Evolutionary conservation across 2,888 invertebrate genomes (phyloP).

Genomic region (Meandrusa payeni): DNA sequence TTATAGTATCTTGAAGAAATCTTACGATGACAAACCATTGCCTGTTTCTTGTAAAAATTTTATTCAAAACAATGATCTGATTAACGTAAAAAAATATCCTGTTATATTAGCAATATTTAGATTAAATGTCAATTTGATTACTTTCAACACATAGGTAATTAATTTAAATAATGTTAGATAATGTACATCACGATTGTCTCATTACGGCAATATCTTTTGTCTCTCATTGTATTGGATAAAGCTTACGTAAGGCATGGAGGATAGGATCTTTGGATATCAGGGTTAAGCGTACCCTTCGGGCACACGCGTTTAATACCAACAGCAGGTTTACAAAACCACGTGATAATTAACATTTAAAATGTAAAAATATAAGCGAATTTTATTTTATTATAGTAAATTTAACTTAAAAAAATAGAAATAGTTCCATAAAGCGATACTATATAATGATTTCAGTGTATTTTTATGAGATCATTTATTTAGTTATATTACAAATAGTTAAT

Average conservation of each 20-base stretch:
- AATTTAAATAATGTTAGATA: no score
- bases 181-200: no score
- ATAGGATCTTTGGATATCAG: neutral
- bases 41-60: no score
- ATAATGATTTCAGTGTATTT: no score
- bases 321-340: slow-evolving; percentile 66
- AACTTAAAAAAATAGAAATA: slow-evolving; percentile 41
- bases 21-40: no score
- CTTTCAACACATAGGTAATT: no score
- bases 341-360: slow-evolving; percentile 67
- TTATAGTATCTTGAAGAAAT: no score
- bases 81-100: no score
- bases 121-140: no score
- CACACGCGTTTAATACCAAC: slow-evolving; percentile 29
- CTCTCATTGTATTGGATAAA: slow-evolving; percentile 4
- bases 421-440: slow-evolving; percentile 50
- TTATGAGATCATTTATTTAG: slow-evolving; percentile 47
- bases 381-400: slow-evolving; percentile 52
- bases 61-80: no score
- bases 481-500: slow-evolving; percentile 41
- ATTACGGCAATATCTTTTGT: no score
- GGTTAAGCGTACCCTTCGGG: neutral
- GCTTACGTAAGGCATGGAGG: neutral
- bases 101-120: no score
- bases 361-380: slow-evolving; percentile 48